A percentile compares a stretch with the other conserved stretches of the same genome.
These are phyloP conservation scores for Trochalopteron elliotii DNA, from an alignment of 2,113 vertebrate genomes.

Conservation along the genomic window DNA sequence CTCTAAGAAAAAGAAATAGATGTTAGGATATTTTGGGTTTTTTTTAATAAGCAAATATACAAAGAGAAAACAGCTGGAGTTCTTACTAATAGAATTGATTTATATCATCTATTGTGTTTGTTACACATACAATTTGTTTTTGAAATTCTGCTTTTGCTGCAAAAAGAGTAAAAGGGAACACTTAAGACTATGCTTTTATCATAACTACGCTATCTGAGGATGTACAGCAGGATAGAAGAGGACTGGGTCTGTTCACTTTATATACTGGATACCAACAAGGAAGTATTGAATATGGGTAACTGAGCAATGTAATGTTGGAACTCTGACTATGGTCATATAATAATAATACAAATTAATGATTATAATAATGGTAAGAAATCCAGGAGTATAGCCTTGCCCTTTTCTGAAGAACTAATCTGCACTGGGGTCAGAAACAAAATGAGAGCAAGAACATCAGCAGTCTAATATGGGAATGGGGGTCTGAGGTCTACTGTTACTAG, in stretches of 20 bases:
- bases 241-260: background rate
- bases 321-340: background rate
- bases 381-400: background rate
- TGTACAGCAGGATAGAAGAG: background rate
- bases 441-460: background rate
- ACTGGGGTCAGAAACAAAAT: background rate
- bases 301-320: background rate
- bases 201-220: background rate
- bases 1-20: background rate
- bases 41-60: background rate
- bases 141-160: background rate
- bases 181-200: background rate
- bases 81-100: background rate
- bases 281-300: background rate
- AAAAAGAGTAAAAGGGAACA: background rate
- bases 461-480: background rate
- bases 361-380: background rate
- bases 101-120: background rate
- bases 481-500: background rate
- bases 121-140: background rate
- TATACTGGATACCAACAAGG: background rate
- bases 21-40: background rate
- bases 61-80: background rate
- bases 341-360: background rate
- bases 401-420: background rate